Conservation (phyloP, 2,113 vertebrate genomes). For the Oreocharis arfaki region DNA sequence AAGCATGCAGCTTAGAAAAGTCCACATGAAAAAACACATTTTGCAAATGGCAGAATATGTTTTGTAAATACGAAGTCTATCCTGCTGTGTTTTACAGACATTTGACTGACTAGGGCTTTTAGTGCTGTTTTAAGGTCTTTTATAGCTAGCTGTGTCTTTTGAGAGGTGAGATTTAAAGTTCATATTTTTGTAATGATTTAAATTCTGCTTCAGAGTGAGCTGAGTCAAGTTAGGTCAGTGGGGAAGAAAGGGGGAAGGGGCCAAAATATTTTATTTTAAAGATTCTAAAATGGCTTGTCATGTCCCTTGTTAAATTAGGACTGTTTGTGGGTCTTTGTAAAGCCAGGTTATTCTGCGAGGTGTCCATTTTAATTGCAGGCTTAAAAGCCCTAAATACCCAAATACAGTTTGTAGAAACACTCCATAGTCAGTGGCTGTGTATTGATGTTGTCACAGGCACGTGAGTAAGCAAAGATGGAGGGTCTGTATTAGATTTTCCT, state of each 20-base stretch:
- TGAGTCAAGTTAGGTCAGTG: background rate
- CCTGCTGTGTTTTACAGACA: background rate
- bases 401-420: background rate
- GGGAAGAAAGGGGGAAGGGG: background rate
- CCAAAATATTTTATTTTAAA: background rate
- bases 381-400: background rate
- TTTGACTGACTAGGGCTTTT: background rate
- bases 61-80: background rate
- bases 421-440: background rate
- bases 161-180: background rate
- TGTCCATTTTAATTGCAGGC: background rate
- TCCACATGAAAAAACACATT: rapidly evolving
- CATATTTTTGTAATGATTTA: background rate
- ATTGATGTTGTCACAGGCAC: background rate
- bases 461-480: background rate
- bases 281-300: background rate
- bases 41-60: background rate
- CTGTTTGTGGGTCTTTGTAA: background rate
- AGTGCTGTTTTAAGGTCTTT: background rate
- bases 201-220: background rate
- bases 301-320: background rate
- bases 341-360: background rate
- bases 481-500: background rate
- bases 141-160: background rate
- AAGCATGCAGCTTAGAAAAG: background rate